Evolutionary conservation across 2,797 vertebrate species (phyloP).

Genomic region (Tinamus major): DNA sequence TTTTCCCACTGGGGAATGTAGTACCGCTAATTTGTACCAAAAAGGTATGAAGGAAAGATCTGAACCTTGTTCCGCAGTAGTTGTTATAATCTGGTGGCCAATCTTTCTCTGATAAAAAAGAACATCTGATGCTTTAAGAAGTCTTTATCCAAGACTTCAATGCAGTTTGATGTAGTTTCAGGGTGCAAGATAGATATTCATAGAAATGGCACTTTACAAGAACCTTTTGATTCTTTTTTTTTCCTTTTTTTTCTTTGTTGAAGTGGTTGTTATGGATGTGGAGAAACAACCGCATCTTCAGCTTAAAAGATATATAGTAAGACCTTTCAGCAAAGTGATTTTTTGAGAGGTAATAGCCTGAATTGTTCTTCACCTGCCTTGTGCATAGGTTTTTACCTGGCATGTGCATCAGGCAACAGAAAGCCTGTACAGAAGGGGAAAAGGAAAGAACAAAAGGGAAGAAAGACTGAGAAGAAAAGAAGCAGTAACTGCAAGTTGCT

Average conservation of each 20-base stretch:
- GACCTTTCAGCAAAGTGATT: background rate
- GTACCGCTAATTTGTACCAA: too few relatives aligned
- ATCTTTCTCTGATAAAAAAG: background rate
- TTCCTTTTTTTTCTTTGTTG: too few relatives aligned
- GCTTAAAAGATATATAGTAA: background rate
- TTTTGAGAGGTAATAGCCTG: background rate
- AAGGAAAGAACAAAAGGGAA: background rate
- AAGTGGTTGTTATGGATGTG: background rate
- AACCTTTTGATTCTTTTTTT: background rate
- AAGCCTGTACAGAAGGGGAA: background rate
- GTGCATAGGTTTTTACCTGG: accelerated
- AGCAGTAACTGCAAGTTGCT: background rate
- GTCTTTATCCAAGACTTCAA: background rate
- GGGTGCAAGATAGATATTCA: background rate
- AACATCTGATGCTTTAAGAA: background rate
- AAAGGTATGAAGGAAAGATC: background rate
- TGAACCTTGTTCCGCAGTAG: background rate
- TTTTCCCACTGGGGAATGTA: background rate
- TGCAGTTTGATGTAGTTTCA: background rate
- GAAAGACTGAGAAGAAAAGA: background rate
- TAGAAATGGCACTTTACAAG: background rate
- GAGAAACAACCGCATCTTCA: background rate
- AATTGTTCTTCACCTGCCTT: accelerated
- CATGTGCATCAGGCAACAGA: accelerated
- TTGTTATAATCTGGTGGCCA: background rate